phyloP scores from a whole-genome alignment of 2,797 vertebrate genomes.

The Eidolon dupreanum region DNA sequence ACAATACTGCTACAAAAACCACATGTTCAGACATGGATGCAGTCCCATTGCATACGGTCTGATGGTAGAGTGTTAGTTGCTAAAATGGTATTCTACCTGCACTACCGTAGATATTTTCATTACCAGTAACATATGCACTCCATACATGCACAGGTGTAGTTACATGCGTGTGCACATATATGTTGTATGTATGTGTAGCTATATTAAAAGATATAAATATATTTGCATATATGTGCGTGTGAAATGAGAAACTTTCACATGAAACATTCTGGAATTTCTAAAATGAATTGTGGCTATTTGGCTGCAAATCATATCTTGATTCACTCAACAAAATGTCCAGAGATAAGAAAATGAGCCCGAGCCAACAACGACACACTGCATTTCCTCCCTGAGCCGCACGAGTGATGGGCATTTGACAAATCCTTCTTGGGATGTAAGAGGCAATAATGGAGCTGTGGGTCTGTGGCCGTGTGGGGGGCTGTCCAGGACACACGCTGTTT shows the following conservation, averaged over 20 bases:
- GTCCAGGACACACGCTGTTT: fast-evolving
- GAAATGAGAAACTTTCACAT: not conserved
- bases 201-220: not conserved
- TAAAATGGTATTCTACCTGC: not conserved
- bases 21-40: not conserved
- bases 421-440: too few relatives aligned
- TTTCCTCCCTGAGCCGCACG: not conserved
- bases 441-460: fast-evolving
- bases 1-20: fast-evolving
- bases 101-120: not conserved
- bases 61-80: too few relatives aligned
- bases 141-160: fast-evolving
- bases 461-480: not conserved
- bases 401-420: not conserved
- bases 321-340: not conserved
- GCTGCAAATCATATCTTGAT: not conserved
- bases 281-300: not conserved
- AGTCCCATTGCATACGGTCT: fast-evolving
- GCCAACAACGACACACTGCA: not conserved
- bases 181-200: too few relatives aligned
- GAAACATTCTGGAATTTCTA: not conserved
- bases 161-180: fast-evolving
- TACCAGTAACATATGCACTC: not conserved
- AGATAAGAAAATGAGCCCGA: not conserved
- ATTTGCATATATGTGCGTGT: fast-evolving